Base-by-base conservation (phyloP, 2,888 invertebrate species). In the Netelia melanura region DNA sequence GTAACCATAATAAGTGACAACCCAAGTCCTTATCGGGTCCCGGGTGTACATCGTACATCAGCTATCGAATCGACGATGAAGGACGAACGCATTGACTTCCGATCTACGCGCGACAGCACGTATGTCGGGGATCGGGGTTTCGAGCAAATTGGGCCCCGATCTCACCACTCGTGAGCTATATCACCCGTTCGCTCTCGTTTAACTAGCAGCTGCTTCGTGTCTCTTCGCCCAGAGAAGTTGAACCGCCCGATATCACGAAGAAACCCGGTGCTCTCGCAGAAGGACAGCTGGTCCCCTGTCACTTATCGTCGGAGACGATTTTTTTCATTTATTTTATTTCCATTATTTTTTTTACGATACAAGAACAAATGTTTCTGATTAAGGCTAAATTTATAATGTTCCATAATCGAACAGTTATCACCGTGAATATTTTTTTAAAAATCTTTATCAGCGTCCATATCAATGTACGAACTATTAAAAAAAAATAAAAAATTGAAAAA, bases 91-190 rank as follows among this genome's bases (percentile, higher is more conserved):
- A 88, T 88, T 85, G 84, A 87, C 85, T 81, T 85, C 83, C 87
- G 87, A 87, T 87, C 87, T 83, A 84, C 80, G 70, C 44, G 75
- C 54, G 62, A 8, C 21, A 23, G 56, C 38, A 76, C 58, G 76
- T 62, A 80, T 83, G 65, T 80, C 62, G 56, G 79, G 79, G 21
- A 10, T 58, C 58, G 58, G 17, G 44, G 64, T 43, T 48, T 21
- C 76, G 71, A 87, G 85, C 86, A 87, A 87, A 87, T 87, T 83
- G 84, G 81, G 44, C 76, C 61, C 62, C 72, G 82, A 85, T 81
- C 84, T 81, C 81, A 52, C 70, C 81, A 38, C 70, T 70, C 76
- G 84, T 72, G 77, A 64, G 43, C 68, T 68, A 64, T 74, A 81
- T 84, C 81, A 64, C 48, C 62, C 62, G 72, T 48, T 38, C 23